Evolutionary conservation across 2,113 vertebrate genomes (phyloP).

Genomic region (Psophia crepitans): DNA sequence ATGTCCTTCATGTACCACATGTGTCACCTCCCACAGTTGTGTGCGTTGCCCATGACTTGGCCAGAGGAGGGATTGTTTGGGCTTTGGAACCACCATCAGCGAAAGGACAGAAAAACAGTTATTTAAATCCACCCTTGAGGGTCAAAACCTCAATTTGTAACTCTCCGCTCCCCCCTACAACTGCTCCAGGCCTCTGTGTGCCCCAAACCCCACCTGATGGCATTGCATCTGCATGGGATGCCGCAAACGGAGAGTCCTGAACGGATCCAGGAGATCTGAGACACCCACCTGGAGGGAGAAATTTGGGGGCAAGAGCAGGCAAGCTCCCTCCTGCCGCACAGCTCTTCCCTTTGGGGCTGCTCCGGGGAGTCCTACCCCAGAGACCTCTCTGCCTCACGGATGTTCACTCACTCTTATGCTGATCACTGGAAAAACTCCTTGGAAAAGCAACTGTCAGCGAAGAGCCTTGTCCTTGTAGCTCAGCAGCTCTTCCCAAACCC

Average conservation of each 20-base stretch:
- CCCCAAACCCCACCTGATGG: not conserved
- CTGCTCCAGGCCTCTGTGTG: not conserved
- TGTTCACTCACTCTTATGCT: not conserved
- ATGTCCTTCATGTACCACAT: accelerated
- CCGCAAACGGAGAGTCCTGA: accelerated
- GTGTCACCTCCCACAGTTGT: not conserved
- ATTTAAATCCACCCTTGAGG: not conserved
- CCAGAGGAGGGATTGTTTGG: not conserved
- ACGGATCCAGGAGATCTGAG: not conserved
- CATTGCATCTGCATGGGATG: not conserved
- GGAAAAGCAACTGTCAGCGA: not conserved
- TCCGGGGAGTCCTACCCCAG: not conserved
- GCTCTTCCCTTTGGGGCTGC: not conserved
- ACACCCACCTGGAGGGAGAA: not conserved
- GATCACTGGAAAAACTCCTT: not conserved
- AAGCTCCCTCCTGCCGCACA: not conserved
- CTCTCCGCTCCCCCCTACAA: not conserved
- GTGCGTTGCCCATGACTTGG: not conserved
- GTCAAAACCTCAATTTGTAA: not conserved
- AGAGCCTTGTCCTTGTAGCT: not conserved
- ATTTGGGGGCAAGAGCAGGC: not conserved
- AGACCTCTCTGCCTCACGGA: not conserved
- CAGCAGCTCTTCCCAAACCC: not conserved
- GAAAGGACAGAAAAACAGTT: not conserved
- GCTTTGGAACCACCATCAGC: not conserved